Percentiles rank a stretch among this genome's conserved stretches.
These are phyloP conservation scores for Heliothis subflexa DNA, from an alignment of 1,140 invertebrate genomes.

Conservation along the genomic window DNA sequence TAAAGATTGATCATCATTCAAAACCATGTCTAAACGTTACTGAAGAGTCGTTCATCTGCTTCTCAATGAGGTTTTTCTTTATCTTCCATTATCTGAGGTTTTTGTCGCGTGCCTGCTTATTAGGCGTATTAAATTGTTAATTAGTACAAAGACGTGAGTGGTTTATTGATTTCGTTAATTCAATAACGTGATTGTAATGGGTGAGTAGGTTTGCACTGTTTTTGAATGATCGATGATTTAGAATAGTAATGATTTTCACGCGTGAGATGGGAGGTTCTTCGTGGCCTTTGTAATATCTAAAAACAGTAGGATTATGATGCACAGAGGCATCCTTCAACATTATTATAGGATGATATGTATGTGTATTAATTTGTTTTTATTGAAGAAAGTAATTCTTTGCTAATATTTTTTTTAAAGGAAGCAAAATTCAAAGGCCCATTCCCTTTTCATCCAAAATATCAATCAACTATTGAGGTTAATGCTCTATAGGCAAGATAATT, in stretches of 20 bases:
- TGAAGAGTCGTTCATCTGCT: conserved; percentile 6
- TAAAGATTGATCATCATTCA: too few species aligned
- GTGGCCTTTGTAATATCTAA: too few species aligned
- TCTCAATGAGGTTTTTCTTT: conserved; percentile 7
- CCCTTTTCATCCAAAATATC: not conserved
- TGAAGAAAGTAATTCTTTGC: too few species aligned
- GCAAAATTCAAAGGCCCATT: not conserved
- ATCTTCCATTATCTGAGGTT: not conserved
- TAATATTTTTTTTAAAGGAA: not conserved
- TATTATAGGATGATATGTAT: too few species aligned
- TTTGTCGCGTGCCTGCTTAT: not conserved
- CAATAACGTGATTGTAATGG: not conserved
- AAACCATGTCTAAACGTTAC: too few species aligned
- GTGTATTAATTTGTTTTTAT: too few species aligned
- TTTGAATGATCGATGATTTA: not conserved
- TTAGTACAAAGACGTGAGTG: not conserved
- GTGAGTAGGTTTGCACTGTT: not conserved
- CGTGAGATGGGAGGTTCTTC: too few species aligned
- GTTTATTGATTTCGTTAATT: conserved; percentile 7
- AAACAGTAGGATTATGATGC: too few species aligned
- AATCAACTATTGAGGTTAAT: not conserved
- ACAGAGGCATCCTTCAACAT: too few species aligned
- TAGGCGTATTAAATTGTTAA: conserved; percentile 10
- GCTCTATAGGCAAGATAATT: not conserved
- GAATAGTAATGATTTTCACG: not conserved